A percentile compares a stretch with the other conserved stretches of the same genome.
phyloP scores from a whole-genome alignment of 2,888 invertebrate genomes.

The Stenotaenia linearis region DNA sequence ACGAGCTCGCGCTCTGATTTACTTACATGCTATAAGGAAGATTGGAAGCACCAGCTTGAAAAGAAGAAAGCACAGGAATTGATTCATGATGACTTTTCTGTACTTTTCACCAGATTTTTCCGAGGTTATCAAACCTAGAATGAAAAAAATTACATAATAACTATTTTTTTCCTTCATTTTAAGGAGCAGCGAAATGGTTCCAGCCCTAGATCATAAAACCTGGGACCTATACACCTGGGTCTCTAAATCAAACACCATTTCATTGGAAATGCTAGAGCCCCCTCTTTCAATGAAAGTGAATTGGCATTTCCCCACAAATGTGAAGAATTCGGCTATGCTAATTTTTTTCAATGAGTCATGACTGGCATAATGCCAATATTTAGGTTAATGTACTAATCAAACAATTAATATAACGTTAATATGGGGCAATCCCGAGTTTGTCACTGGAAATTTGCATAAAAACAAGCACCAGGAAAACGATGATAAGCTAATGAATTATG shows the following conservation, averaged over 20 bases:
- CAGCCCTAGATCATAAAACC: not conserved
- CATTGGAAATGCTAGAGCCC: not conserved
- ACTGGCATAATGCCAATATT: not conserved
- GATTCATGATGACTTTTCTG: constrained; percentile 32
- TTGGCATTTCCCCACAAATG: not conserved
- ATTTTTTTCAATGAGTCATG: not conserved
- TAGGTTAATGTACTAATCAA: constrained; percentile 17
- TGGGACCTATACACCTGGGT: not conserved
- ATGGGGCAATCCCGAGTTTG: not conserved
- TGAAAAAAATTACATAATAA: not conserved
- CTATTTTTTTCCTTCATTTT: not conserved
- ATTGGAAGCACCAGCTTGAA: constrained; percentile 32
- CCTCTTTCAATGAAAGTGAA: not conserved
- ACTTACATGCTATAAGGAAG: constrained; percentile 31
- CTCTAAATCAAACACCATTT: not conserved
- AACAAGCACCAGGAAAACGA: not conserved
- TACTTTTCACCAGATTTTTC: constrained; percentile 30
- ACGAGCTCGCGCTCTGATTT: no score
- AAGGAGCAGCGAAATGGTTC: not conserved
- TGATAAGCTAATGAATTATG: no score
- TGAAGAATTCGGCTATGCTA: not conserved
- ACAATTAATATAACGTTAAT: not conserved
- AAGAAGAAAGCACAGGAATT: constrained; percentile 28
- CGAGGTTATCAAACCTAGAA: constrained; percentile 29
- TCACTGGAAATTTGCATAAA: not conserved